Evolutionary conservation across 2,888 invertebrate genomes (phyloP).

Genomic region (Diarsia mendica): DNA sequence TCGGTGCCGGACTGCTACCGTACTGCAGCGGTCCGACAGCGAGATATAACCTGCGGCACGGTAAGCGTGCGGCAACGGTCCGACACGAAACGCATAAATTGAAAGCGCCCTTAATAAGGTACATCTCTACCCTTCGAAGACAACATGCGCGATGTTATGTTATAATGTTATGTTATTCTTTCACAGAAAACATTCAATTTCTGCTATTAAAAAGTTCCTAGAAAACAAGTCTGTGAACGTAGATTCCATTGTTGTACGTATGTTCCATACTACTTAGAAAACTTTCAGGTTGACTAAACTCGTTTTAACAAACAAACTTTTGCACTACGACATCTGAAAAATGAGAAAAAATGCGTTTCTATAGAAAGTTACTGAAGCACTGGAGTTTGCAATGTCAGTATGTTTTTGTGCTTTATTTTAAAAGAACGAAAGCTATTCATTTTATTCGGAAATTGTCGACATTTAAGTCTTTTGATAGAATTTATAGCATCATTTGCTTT

Average conservation of each 20-base stretch:
- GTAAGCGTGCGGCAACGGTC: no score
- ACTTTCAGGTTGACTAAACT: constrained; percentile 11
- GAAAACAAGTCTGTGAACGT: neutral
- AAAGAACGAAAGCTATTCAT: neutral
- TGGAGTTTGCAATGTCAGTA: neutral
- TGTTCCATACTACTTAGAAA: constrained; percentile 13
- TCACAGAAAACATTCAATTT: neutral
- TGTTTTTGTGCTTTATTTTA: neutral
- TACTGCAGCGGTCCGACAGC: no score
- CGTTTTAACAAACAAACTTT: constrained; percentile 37
- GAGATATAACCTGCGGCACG: no score
- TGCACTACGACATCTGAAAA: constrained; percentile 1
- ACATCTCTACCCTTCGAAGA: neutral
- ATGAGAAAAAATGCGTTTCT: constrained; percentile 17
- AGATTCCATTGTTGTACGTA: constrained; percentile 3
- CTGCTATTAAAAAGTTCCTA: constrained; percentile 8
- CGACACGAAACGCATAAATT: no score
- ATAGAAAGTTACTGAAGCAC: neutral
- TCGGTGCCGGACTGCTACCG: no score
- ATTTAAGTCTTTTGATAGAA: neutral
- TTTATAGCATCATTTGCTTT: neutral
- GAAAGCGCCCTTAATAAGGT: no score
- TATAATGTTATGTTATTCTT: neutral
- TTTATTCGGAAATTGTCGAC: neutral
- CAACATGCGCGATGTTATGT: neutral